Conservation (phyloP, 2,888 invertebrate species). For the Rotaria macrura region DNA sequence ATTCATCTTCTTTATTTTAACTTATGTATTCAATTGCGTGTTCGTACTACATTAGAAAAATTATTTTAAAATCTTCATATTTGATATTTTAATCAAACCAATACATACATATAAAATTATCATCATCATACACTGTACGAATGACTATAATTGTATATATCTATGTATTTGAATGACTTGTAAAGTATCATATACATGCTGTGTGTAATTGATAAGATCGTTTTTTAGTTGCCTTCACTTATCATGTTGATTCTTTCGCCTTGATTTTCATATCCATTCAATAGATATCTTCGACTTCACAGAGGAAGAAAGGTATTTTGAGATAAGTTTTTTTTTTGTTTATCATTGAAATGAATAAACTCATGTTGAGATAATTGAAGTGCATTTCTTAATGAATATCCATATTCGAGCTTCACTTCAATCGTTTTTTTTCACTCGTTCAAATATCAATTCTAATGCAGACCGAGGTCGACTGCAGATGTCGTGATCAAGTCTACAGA, state of each 20-base stretch:
- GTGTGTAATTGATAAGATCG: not conserved
- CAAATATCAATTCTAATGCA: not conserved
- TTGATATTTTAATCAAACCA: not conserved
- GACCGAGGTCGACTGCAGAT: not conserved
- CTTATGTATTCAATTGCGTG: not conserved
- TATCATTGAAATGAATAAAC: not conserved
- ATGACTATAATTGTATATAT: not conserved
- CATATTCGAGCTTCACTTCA: too few species aligned
- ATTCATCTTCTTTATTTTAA: not conserved
- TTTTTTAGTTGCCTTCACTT: not conserved
- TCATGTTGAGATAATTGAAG: not conserved
- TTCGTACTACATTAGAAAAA: not conserved
- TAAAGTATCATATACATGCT: not conserved
- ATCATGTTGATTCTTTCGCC: not conserved
- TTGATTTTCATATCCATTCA: not conserved
- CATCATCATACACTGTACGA: not conserved
- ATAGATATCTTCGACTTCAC: not conserved
- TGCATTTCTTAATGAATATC: not conserved
- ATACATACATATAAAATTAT: not conserved
- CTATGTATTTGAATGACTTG: not conserved
- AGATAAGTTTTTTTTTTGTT: not conserved
- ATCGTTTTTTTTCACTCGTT: not conserved
- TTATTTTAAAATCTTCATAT: not conserved
- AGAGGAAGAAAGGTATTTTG: too few species aligned
- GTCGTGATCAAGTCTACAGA: not conserved